phyloP scores from a whole-genome alignment of 1,140 invertebrate species.

The Zophobas atratus region DNA sequence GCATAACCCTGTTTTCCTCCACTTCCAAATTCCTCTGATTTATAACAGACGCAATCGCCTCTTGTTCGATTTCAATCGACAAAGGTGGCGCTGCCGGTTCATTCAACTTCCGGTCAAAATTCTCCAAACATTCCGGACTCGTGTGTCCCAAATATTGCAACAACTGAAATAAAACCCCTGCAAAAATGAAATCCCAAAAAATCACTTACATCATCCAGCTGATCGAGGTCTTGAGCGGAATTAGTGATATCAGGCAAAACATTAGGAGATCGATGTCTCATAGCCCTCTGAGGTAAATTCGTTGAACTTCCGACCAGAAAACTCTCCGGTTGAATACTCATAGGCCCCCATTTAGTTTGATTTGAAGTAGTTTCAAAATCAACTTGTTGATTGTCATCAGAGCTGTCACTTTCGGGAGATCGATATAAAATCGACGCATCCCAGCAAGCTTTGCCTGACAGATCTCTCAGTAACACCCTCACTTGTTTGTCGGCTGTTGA shows the following conservation, averaged over 20 bases:
- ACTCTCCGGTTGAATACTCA: slow-evolving; percentile 65
- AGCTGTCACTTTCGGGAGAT: slow-evolving; percentile 70
- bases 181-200: slow-evolving; percentile 44
- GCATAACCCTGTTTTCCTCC: slow-evolving; percentile 68
- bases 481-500: slow-evolving; percentile 81
- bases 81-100: slow-evolving; percentile 80
- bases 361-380: slow-evolving; percentile 24
- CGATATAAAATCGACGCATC: slow-evolving; percentile 93
- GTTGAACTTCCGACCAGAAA: slow-evolving; percentile 64
- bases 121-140: slow-evolving; percentile 90
- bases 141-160: slow-evolving; percentile 93
- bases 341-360: slow-evolving; percentile 55
- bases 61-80: slow-evolving; percentile 81
- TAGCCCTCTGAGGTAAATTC: slow-evolving; percentile 75
- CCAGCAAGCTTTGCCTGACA: slow-evolving; percentile 98
- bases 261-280: slow-evolving; percentile 80
- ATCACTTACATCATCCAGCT: slow-evolving; percentile 88
- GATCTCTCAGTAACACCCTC: slow-evolving; percentile 89
- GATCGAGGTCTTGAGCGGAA: slow-evolving; percentile 91
- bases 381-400: slow-evolving; percentile 8
- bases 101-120: slow-evolving; percentile 79
- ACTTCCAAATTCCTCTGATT: slow-evolving; percentile 85
- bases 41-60: slow-evolving; percentile 87
- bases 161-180: slow-evolving; percentile 72
- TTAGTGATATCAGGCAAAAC: slow-evolving; percentile 87